Conservation (phyloP, 2,888 invertebrate species). For the Melipona beecheii region DNA sequence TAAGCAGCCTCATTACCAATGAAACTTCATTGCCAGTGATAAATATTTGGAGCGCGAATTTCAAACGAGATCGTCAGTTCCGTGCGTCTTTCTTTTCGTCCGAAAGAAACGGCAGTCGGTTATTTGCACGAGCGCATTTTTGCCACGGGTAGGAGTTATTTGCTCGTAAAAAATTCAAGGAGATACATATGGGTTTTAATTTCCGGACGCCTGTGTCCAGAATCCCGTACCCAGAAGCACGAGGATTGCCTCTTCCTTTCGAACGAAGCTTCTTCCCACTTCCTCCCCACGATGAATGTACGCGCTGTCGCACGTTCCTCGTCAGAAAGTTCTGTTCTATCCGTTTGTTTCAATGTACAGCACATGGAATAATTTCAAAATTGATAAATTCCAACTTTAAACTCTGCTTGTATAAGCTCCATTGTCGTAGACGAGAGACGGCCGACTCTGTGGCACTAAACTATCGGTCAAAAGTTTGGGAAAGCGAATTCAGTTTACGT, state of each 20-base stretch:
- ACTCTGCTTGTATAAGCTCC: no score
- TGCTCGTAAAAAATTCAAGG: slow-evolving; percentile 51
- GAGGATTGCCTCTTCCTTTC: slow-evolving; percentile 48
- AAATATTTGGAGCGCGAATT: no score
- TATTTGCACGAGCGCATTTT: slow-evolving; percentile 36
- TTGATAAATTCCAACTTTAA: neutral
- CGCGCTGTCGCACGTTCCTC: slow-evolving; percentile 14
- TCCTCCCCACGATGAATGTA: slow-evolving; percentile 33
- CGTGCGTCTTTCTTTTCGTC: slow-evolving; percentile 8
- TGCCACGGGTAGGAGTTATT: slow-evolving; percentile 43
- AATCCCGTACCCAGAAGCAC: slow-evolving; percentile 15
- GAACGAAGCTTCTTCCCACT: slow-evolving; percentile 34
- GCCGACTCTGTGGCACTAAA: no score
- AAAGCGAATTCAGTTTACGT: no score
- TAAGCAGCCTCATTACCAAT: no score
- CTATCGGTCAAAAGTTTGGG: no score
- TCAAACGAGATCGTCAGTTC: neutral
- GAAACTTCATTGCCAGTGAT: neutral
- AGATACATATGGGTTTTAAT: slow-evolving; percentile 71
- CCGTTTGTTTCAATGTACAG: neutral
- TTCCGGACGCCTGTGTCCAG: slow-evolving; percentile 66
- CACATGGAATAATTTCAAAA: neutral
- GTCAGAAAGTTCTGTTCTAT: neutral
- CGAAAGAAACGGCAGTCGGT: slow-evolving; percentile 7
- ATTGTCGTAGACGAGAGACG: no score